Conservation (phyloP, 2,888 invertebrate genomes). For the Heterodera filipjevi region DNA sequence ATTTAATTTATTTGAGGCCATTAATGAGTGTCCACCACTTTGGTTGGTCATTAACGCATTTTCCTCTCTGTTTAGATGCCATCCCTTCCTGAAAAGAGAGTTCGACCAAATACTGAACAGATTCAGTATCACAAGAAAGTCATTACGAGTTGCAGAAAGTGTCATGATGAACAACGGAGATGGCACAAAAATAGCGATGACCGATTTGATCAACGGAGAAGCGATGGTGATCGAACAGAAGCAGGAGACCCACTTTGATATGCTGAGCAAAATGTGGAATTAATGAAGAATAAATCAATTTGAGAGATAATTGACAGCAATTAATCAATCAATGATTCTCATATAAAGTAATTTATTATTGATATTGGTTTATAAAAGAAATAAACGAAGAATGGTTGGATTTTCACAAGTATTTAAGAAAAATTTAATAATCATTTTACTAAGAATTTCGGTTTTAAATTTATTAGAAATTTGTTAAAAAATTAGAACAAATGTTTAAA, state of each 20-base stretch:
- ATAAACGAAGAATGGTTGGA: no score
- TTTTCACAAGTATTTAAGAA: no score
- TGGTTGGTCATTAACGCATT: background rate
- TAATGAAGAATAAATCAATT: no score
- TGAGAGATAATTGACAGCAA: background rate
- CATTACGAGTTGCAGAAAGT: no score
- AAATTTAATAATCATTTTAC: no score
- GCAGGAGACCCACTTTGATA: background rate
- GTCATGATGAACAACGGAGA: background rate
- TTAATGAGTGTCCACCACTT: background rate
- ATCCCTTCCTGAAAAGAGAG: slow-evolving; percentile 14
- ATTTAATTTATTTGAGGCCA: no score
- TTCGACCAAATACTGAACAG: background rate
- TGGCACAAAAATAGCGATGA: background rate
- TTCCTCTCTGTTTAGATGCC: background rate
- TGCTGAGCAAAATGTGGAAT: background rate
- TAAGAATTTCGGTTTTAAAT: no score
- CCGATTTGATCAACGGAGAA: background rate
- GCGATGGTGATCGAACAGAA: background rate
- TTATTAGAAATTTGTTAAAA: no score
- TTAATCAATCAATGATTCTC: no score
- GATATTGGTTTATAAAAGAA: no score
- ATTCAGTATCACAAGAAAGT: background rate
- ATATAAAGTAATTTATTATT: no score
- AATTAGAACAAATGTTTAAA: no score